Base-by-base conservation (phyloP, 1,140 invertebrate species). In the Euura saliciscinereae region DNA sequence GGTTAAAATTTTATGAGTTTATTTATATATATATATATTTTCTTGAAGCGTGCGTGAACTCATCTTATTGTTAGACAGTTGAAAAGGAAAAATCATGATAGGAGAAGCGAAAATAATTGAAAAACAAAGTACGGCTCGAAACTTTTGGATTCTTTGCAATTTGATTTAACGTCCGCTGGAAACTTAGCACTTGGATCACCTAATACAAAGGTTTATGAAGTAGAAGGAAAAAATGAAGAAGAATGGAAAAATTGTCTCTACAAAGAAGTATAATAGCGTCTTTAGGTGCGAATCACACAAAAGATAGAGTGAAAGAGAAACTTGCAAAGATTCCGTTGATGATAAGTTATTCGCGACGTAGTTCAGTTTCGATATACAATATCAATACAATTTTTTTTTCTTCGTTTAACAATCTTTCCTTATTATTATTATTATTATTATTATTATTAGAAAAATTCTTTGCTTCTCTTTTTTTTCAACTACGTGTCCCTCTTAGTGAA, bases 241-340 rank as follows among this genome's bases (percentile, higher is more conserved):
- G 51, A 6, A n/a, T 11, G 51, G 51, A 59, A 3, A 3, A 1
- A 28, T 28, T 1, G 28, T 28, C 28, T 28, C 28, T 28, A 28
- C 28, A 28, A 28, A 4, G 6, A 59, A 59, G 3, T 59, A 6
- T 59, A n/a, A 59, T 3, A 59, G 51, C 28, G 28, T 28, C 28
- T 28, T 28, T 1, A 28, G 28, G 28, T 28, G 28, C 28, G 28
- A 28, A 59, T n/a, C 4, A 6, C 3, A 59, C 13, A 59, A n/a
- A 6, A 59, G 11, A 28, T 28, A 59, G 51, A 59, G 51, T 3
- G 3, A 11, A 11, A 59, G 51, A 59, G 51, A 59, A 59, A 59
- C 51, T 59, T 59, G 51, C 51, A 59, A 59, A 59, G 51, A 59
- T 59, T 59, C 51, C 51, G 51, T 6, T 8, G 51, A 59, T 59